Evolutionary conservation across 2,888 invertebrate species (phyloP), one percentile per base, ranked within the genome.

Genomic region (Fragum whitleyi): DNA sequence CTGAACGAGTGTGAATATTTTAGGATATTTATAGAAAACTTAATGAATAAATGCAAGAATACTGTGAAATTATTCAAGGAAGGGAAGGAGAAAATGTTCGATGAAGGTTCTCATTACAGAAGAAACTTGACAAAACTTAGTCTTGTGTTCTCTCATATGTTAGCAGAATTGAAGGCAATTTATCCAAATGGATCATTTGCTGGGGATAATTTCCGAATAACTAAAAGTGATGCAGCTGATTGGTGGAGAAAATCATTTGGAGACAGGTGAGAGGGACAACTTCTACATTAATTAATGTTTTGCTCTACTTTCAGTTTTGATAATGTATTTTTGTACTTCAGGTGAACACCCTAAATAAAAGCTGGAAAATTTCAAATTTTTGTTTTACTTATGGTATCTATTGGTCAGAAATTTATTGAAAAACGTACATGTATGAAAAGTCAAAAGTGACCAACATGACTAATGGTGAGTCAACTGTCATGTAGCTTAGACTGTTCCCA

Each of bases 71-170:
- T 99, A 83, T 99, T 99, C 94, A 99, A 99, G 92, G 99, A 99
- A 94, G 98, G 98, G 76, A 98, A 98, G 92, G 98, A 99, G 91
- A 98, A 98, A 98, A 94, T 99, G 98, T 99, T 98, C 94, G 99
- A 99, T 91, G 99, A 99, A 94, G 97, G 97, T 90, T 97, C 97
- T 0, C 97, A 97, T 92, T 98, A 98, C 92, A 95, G 99, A 86
- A 95, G 99, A 89, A 98, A 98, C 94, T 95, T 99, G 92, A 99
- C 98, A 70, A 99, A 99, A 95, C 96, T 99, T 61, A 99, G 99
- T 95, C 96, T 99, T 92, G 99, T 99, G 89, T 99, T 99, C 95
- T 99, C 98, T 94, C 99, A 99, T 95, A 99, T 99, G 99, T 95
- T 99, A 89, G 98, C 98, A 93, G 99, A 99, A 95, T 95, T 99